Evolutionary conservation across 2,113 vertebrate genomes (phyloP), one percentile per base, ranked within the genome.

Genomic region (Xenus cinereus): DNA sequence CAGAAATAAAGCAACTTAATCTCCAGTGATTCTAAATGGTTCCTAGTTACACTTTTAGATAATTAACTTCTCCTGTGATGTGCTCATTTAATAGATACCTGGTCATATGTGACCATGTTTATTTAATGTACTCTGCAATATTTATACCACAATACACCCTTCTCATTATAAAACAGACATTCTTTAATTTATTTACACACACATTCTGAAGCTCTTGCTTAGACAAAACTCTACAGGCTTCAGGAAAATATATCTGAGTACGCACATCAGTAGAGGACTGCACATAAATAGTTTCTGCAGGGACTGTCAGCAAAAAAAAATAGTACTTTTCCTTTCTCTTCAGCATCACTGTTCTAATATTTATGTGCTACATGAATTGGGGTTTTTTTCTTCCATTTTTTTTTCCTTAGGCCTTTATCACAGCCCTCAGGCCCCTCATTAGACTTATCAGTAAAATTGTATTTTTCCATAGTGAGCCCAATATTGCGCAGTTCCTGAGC

Each of bases 71-170:
- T 90, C 56, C 90, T 69, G 30, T 68, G 78, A 84, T 95, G 50
- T 91, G 89, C 82, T 91, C 67, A 46, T 95, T 95, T 95, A 94
- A 89, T 94, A 95, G 84, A 90, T 93, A 96, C 91, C 91, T 92
- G 91, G 77, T 95, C 90, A 84, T 92, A 93, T 73, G 86, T 91
- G 96, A 95, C 96, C 74, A 76, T 95, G 80, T 90, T 95, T 97
- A 93, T 96, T 97, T 97, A 97, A 95, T 85, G 69, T 67, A 32
- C 59, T 89, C 50, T 73, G 89, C 60, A 89, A 73, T 94, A 87
- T 91, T 95, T 94, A 95, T 87, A 67, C 71, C 84, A 89, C 74
- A 68, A 39, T 75, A 51, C 53, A 69, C 81, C 48, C 74, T 89
- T 68, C 87, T 91, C 56, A 76, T 96, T 94, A 96, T 81, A 81